Percentiles rank a stretch among this genome's conserved stretches.
phyloP scores from a whole-genome alignment of 37 sponge, comb jelly and placozoan species.

The Chondrilla cf. caribensis region DNA sequence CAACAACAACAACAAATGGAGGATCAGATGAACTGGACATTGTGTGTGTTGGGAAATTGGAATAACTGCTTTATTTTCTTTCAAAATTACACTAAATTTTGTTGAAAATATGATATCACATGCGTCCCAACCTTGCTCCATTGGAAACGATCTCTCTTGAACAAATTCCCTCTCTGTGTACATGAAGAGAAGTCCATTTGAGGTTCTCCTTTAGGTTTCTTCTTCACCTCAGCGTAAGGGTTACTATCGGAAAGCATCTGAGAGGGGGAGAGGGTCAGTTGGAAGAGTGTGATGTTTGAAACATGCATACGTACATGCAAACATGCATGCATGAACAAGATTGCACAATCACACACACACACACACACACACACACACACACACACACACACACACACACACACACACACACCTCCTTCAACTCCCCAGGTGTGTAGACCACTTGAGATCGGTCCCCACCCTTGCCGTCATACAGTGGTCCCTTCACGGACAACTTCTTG shows the following conservation, averaged over 20 bases:
- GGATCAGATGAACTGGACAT: too few relatives aligned
- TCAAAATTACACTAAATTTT: too few relatives aligned
- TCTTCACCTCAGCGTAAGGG: neutral
- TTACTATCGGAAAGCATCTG: neutral
- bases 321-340: too few relatives aligned
- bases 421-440: slow-evolving; percentile 2
- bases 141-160: slow-evolving; percentile 47
- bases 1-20: neutral
- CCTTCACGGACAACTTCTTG: neutral
- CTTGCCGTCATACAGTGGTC: neutral
- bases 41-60: too few relatives aligned
- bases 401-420: neutral
- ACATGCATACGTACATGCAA: too few relatives aligned
- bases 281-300: neutral
- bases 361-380: slow-evolving; percentile 1
- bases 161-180: slow-evolving; percentile 35
- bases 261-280: too few relatives aligned
- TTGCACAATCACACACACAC: neutral
- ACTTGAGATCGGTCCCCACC: too few relatives aligned
- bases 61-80: too few relatives aligned
- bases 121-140: slow-evolving; percentile 24
- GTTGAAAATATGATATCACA: too few relatives aligned
- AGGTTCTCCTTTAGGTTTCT: neutral
- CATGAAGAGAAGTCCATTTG: slow-evolving; percentile 47
- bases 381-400: too few relatives aligned